Percentiles rank a stretch among this genome's conserved stretches.
phyloP scores from a whole-genome alignment of 2,113 vertebrate species.

The Protobothrops mucrosquamatus region DNA sequence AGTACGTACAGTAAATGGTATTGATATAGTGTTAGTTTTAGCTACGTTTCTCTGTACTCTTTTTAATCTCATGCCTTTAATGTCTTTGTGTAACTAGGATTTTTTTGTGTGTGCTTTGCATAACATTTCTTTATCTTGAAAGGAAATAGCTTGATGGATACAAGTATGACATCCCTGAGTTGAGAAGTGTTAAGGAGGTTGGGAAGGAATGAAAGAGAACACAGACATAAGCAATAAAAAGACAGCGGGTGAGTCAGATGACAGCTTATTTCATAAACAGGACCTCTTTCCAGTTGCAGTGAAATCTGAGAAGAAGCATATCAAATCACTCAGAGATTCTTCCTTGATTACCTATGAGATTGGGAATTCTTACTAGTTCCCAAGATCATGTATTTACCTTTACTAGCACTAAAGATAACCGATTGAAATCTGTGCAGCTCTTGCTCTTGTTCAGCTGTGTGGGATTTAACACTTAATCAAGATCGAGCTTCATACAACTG shows the following conservation, averaged over 20 bases:
- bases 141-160: background rate
- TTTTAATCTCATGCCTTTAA: background rate
- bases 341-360: background rate
- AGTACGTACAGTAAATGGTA: background rate
- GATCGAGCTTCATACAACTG: background rate
- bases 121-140: background rate
- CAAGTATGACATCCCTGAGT: background rate
- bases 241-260: background rate
- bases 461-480: background rate
- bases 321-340: background rate
- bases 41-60: background rate
- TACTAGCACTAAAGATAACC: background rate
- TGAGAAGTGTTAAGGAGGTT: background rate
- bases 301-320: background rate
- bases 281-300: background rate
- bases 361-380: background rate
- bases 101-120: background rate
- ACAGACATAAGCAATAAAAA: background rate
- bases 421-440: background rate
- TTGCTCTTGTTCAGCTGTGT: background rate
- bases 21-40: background rate
- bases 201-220: background rate
- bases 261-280: background rate
- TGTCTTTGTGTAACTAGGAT: background rate
- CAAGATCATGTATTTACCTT: background rate